Evolutionary conservation across 92 coral and sea anemone species (phyloP).

Genomic region (Galaxea fascicularis): DNA sequence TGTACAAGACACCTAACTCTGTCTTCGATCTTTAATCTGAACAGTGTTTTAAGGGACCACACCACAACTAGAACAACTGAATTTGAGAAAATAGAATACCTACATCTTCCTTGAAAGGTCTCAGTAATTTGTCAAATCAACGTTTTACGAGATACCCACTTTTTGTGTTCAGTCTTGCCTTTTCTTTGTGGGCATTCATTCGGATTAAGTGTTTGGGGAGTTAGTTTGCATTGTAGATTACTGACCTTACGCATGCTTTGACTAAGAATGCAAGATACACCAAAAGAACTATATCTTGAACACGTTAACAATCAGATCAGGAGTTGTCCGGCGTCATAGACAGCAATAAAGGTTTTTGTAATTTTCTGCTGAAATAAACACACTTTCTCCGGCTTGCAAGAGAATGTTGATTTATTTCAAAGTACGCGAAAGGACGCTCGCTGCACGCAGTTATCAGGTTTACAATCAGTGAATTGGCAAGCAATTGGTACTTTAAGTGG

Average conservation of each 20-base stretch:
- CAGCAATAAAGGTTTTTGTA: neutral
- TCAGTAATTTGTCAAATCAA: too few relatives aligned
- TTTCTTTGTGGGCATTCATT: neutral
- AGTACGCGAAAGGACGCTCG: neutral
- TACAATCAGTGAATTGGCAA: neutral
- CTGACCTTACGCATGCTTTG: conserved; percentile 25
- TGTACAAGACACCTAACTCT: conserved; percentile 13
- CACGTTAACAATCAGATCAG: neutral
- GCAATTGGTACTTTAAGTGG: neutral
- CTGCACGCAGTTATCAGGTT: too few relatives aligned
- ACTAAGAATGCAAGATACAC: neutral
- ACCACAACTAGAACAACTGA: neutral
- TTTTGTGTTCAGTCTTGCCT: too few relatives aligned
- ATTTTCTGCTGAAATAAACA: conserved; percentile 14
- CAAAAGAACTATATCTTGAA: neutral
- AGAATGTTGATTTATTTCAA: neutral
- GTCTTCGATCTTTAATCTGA: neutral
- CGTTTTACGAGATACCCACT: too few relatives aligned
- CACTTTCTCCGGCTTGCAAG: neutral
- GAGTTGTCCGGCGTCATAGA: neutral
- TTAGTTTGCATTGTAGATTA: neutral
- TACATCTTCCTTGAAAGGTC: too few relatives aligned
- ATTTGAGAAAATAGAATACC: neutral
- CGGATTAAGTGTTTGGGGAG: neutral
- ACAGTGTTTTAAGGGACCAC: neutral